Base-by-base conservation (phyloP, 2,888 invertebrate species). In the Drosophila rubida region DNA sequence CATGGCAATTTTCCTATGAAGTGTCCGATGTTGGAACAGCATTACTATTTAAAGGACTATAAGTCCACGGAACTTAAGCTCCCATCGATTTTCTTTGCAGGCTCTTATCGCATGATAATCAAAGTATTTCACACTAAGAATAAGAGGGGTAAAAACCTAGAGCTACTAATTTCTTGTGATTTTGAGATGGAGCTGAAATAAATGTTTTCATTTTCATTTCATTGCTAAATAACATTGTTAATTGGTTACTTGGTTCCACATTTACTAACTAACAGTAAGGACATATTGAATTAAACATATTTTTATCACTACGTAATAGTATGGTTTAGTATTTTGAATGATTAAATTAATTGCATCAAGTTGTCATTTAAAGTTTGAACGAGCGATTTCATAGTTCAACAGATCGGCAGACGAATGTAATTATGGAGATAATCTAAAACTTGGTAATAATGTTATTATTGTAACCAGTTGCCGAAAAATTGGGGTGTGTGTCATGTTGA, bases 1-100 rank as follows among this genome's bases (percentile, higher is more conserved):
- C 46, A 77, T 37, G 78, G 87, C 0, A 87, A 89, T 45, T 70
- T 87, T 13, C 54, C 69, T 4, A 37, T 45, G 0, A 53, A 53
- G 2, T 90, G 90, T 50, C 88, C 89, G 0, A 62, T 80, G 1
- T 51, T 48, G 1, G 27, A 37, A 2, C 63, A 55, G 8, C 30
- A 60, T 30, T 83, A 83, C 41, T 83, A 61, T 39, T 11, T 86
- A 0, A 70, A 11, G 19, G 44, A 72, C 30, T 75, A 69, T 13
- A 75, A 39, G 13, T 32, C 61, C 1, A 11, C 9, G 2, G 25
- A 19, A 0, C 8, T 53, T 6, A 30, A 32, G 2, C 14, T 53
- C 0, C 53, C 53, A 22, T 22, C 53, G 1, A 30, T 53, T 9
- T 11, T 53, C 5, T 41, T 53, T 0, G 7, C 4, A 11, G 53